Evolutionary conservation across 2,113 vertebrate species (phyloP).

Genomic region (Leucopsar rothschildi): DNA sequence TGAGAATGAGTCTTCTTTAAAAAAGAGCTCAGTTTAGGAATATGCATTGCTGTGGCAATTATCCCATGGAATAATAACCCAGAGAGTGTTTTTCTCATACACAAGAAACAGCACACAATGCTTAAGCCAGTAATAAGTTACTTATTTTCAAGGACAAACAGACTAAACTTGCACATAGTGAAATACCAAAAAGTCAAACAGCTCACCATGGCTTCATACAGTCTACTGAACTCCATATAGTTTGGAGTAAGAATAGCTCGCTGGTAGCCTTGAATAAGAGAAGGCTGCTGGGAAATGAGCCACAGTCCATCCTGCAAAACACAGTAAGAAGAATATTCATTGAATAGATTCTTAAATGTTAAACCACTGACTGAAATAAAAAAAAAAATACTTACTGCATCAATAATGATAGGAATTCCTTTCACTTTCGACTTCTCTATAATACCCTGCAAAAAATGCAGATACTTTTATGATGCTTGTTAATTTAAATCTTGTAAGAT

Average conservation of each 20-base stretch:
- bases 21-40: background rate
- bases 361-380: background rate
- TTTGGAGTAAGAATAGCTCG: conserved; percentile 94
- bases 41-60: background rate
- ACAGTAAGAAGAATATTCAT: background rate
- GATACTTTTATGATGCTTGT: background rate
- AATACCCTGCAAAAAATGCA: conserved; percentile 78
- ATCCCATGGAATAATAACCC: background rate
- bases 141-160: background rate
- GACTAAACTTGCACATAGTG: background rate
- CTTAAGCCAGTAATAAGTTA: background rate
- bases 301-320: conserved; percentile 90
- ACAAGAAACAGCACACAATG: background rate
- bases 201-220: conserved; percentile 91
- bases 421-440: conserved; percentile 86
- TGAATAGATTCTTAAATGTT: background rate
- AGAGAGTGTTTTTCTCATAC: background rate
- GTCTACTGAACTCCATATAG: conserved; percentile 89
- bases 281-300: conserved; percentile 88
- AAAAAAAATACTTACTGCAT: conserved; percentile 85
- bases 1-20: background rate
- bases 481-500: background rate
- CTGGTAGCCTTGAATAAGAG: conserved; percentile 89
- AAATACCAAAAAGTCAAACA: background rate
- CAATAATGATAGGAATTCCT: conserved; percentile 90